These are phyloP conservation scores for Tolmerus cingulatus DNA, from an alignment of 2,888 invertebrate species.

Conservation along the genomic window DNA sequence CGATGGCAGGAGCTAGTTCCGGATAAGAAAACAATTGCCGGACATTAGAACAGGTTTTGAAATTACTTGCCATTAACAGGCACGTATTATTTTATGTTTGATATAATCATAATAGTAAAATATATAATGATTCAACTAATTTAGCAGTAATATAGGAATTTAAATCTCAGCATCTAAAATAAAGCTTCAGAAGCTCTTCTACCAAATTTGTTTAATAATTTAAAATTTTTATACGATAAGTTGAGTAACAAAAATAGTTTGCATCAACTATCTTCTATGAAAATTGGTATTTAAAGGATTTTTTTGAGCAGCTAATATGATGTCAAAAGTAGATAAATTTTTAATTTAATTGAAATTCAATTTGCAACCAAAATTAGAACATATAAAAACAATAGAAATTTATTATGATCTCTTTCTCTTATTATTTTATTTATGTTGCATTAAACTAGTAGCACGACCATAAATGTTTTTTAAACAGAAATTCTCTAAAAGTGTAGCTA, in stretches of 20 bases:
- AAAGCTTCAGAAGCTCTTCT: too few relatives aligned
- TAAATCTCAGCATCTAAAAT: too few relatives aligned
- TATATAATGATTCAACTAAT: background rate
- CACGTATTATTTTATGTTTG: background rate
- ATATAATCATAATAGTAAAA: background rate
- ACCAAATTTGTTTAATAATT: too few relatives aligned
- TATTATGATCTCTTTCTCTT: too few relatives aligned
- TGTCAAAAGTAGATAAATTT: background rate
- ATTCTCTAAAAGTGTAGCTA: background rate
- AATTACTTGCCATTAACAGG: background rate
- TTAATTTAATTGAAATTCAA: too few relatives aligned
- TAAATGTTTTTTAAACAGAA: too few relatives aligned
- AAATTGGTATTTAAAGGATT: background rate
- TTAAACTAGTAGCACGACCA: too few relatives aligned
- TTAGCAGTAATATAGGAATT: background rate
- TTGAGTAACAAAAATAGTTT: too few relatives aligned
- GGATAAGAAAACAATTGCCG: background rate
- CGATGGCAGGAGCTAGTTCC: background rate
- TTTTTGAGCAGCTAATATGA: background rate
- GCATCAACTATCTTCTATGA: background rate
- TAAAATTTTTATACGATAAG: too few relatives aligned
- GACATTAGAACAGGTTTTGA: background rate
- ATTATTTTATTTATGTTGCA: too few relatives aligned
- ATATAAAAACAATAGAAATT: too few relatives aligned
- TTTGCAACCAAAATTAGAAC: too few relatives aligned